A percentile compares a stretch with the other conserved stretches of the same genome.
Conservation (phyloP, 2,113 vertebrate genomes). For the Campylomormyrus numenius region DNA sequence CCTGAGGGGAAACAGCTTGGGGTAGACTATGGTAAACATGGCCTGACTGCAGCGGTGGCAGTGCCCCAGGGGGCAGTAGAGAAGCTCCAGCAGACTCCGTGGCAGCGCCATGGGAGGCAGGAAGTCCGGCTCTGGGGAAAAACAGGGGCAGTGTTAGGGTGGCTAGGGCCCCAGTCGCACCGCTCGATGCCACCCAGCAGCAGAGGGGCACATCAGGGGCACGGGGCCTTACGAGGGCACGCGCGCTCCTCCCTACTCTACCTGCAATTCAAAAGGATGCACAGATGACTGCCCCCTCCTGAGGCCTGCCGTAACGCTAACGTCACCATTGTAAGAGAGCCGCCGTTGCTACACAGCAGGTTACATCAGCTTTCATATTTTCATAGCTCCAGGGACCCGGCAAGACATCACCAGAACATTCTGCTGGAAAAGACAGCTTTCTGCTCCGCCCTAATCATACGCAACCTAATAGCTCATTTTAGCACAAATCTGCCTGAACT, state of each 20-base stretch:
- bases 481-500: not conserved
- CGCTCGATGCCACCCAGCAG: not conserved
- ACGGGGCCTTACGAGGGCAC: not conserved
- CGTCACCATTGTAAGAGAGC: not conserved
- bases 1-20: constrained; percentile 87
- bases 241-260: not conserved
- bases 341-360: not conserved
- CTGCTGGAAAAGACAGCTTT: not conserved
- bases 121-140: constrained; percentile 64
- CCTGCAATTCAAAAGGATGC: not conserved
- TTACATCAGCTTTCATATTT: not conserved
- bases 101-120: constrained; percentile 76
- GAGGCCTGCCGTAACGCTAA: not conserved
- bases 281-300: not conserved
- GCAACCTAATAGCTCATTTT: not conserved
- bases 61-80: constrained; percentile 85
- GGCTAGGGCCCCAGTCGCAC: not conserved
- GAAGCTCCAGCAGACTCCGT: constrained; percentile 78
- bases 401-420: not conserved
- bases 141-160: constrained; percentile 28
- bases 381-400: not conserved
- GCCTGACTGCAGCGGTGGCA: constrained; percentile 91
- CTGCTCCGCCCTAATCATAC: not conserved
- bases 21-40: constrained; percentile 96
- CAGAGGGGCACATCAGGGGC: not conserved